Conservation (phyloP, 2,113 vertebrate species). For the Amazona vittata region DNA sequence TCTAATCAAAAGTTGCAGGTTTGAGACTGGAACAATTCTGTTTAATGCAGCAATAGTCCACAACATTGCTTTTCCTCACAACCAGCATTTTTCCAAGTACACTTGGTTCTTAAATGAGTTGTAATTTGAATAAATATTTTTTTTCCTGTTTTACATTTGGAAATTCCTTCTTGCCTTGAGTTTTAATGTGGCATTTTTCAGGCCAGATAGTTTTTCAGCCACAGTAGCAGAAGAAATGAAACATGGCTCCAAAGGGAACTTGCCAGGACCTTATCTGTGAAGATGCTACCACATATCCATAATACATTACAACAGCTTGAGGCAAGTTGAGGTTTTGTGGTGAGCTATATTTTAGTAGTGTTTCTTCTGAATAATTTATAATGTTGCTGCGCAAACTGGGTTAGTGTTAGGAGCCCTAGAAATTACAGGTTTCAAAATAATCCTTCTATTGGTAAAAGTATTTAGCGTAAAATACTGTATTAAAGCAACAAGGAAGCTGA, state of each 20-base stretch:
- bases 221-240: background rate
- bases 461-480: background rate
- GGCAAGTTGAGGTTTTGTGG: constrained; percentile 6
- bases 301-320: background rate
- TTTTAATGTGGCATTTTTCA: background rate
- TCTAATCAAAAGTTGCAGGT: background rate
- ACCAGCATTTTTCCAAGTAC: background rate
- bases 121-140: background rate
- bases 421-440: constrained; percentile 46
- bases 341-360: background rate
- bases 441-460: constrained; percentile 1
- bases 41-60: background rate
- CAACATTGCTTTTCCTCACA: background rate
- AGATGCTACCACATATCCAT: background rate
- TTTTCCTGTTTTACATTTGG: background rate
- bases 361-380: constrained; percentile 52
- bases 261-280: background rate
- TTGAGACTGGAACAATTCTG: background rate
- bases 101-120: background rate
- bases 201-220: background rate
- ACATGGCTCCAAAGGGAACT: background rate
- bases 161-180: background rate
- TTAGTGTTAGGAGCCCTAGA: constrained; percentile 24
- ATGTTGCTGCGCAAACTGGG: constrained; percentile 2
- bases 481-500: background rate